phyloP scores from a whole-genome alignment of 2,113 vertebrate species.

The Callorhinus ursinus region DNA sequence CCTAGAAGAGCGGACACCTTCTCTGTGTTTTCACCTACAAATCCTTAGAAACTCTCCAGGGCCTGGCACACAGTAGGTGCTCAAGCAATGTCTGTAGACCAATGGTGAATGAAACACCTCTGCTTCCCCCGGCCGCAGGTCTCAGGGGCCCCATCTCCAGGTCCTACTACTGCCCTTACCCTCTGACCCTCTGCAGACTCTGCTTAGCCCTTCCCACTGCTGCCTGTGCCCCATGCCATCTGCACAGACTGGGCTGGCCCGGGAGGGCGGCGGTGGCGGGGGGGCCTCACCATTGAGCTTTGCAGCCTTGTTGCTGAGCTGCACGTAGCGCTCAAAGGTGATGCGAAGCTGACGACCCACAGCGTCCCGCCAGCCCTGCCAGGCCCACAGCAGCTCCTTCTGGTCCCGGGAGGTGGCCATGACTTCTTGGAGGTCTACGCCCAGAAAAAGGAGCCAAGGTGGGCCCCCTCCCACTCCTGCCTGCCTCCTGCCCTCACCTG shows the following conservation, averaged over 20 bases:
- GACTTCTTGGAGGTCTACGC: conserved; percentile 91
- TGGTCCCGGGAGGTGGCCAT: conserved; percentile 93
- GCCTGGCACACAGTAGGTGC: not conserved
- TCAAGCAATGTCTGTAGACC: not conserved
- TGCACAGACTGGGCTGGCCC: not conserved
- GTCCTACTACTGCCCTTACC: not conserved
- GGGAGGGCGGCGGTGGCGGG: too few species aligned
- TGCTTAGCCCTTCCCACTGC: not conserved
- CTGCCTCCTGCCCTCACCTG: not conserved
- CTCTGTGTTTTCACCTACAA: not conserved
- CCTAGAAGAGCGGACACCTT: not conserved
- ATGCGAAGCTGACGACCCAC: conserved; percentile 89
- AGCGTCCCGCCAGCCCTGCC: conserved; percentile 94
- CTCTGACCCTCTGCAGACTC: not conserved
- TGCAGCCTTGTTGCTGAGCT: conserved; percentile 93
- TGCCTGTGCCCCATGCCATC: accelerated
- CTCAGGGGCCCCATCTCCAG: not conserved
- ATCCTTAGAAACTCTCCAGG: not conserved
- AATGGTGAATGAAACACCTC: not conserved
- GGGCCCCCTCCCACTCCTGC: not conserved
- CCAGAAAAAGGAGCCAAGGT: not conserved
- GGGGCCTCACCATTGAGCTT: conserved; percentile 89
- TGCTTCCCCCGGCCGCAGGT: not conserved
- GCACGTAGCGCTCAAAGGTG: conserved; percentile 89
- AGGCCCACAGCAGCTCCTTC: conserved; percentile 91